These are phyloP conservation scores for Hycleus phaleratus DNA, from an alignment of 1,140 invertebrate genomes.

Conservation along the genomic window DNA sequence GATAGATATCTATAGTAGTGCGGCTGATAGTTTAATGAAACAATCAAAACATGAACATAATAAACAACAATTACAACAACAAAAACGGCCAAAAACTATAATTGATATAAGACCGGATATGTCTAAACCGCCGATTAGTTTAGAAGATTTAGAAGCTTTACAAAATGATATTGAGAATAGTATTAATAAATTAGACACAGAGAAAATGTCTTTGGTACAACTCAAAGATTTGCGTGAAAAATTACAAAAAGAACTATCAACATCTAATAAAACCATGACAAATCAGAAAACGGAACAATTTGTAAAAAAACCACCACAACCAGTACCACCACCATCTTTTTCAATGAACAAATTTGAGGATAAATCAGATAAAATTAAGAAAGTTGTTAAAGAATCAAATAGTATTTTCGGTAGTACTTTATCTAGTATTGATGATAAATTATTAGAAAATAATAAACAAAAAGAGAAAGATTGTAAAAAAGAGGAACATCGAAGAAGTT, in stretches of 20 bases:
- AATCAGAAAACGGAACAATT: neutral
- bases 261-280: neutral
- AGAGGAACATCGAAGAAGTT: conserved; percentile 14
- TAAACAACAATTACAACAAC: neutral
- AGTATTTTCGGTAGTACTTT: conserved; percentile 28
- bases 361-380: conserved; percentile 1
- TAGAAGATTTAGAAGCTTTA: conserved; percentile 27
- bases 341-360: conserved; percentile 4
- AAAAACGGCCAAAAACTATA: conserved; percentile 1
- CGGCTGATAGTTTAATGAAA: conserved; percentile 17
- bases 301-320: conserved; percentile 6
- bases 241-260: conserved; percentile 18
- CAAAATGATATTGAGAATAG: conserved; percentile 18
- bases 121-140: conserved; percentile 30
- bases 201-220: conserved; percentile 18
- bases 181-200: neutral
- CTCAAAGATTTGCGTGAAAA: conserved; percentile 20
- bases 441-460: conserved; percentile 16
- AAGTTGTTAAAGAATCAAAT: conserved; percentile 24
- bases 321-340: conserved; percentile 13
- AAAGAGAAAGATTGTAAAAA: conserved; percentile 14
- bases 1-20: conserved; percentile 30
- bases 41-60: neutral
- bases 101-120: conserved; percentile 19
- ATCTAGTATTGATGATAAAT: conserved; percentile 29